These are phyloP conservation scores for Xanthorhoe spadicearia DNA, from an alignment of 2,888 invertebrate species.

Conservation along the genomic window DNA sequence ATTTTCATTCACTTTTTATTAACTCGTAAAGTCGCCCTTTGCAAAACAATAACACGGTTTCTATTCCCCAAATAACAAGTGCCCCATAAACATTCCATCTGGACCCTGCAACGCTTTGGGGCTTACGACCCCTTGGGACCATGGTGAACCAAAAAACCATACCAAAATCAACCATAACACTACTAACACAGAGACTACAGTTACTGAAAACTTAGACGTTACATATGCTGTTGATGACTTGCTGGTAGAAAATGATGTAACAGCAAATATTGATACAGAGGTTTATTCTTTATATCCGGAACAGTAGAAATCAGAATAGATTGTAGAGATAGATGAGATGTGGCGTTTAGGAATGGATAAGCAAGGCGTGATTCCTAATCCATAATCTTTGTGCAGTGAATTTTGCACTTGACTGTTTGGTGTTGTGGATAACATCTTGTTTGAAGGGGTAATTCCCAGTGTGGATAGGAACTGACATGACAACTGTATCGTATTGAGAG, in stretches of 20 bases:
- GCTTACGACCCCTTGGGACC: conserved; percentile 70
- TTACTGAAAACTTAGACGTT: conserved; percentile 7
- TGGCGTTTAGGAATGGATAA: conserved; percentile 45
- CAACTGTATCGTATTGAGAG: conserved; percentile 54
- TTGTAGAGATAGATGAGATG: conserved; percentile 25
- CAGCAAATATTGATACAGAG: conserved; percentile 31
- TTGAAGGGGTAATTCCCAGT: conserved; percentile 47
- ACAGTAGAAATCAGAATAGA: conserved; percentile 20
- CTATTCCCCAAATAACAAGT: conserved; percentile 79
- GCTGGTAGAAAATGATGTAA: conserved; percentile 52
- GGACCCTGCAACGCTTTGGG: conserved; percentile 77
- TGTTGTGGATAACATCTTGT: conserved; percentile 76
- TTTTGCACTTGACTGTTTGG: conserved; percentile 77
- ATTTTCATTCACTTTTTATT: conserved; percentile 76
- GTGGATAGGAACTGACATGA: conserved; percentile 33
- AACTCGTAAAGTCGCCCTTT: conserved; percentile 73
- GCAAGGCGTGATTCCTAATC: conserved; percentile 78
- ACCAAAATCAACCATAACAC: conserved; percentile 42
- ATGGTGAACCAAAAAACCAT: conserved; percentile 53
- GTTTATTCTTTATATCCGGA: conserved; percentile 41
- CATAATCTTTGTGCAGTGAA: conserved; percentile 79
- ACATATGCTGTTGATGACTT: conserved; percentile 50
- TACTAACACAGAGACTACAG: conserved; percentile 40
- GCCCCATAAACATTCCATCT: conserved; percentile 79
- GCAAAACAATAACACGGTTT: conserved; percentile 78